Conservation (phyloP, 2,113 vertebrate genomes). For the Prinia subflava region DNA sequence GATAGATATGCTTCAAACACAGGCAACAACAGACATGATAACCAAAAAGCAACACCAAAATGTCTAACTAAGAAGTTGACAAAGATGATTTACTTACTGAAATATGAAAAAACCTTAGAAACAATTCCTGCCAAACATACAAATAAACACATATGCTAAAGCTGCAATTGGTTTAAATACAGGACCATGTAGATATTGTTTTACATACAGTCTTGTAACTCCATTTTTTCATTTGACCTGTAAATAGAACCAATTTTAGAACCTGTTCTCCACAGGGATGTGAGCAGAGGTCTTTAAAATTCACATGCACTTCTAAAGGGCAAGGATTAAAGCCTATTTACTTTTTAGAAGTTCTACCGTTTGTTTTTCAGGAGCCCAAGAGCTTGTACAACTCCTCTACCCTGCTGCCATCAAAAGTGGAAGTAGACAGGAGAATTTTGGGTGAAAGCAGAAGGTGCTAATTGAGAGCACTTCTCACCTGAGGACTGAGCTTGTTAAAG, state of each 20-base stretch:
- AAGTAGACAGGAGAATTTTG: background rate
- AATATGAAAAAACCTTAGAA: background rate
- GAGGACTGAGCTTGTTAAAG: background rate
- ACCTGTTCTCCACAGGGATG: background rate
- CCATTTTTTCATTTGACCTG: background rate
- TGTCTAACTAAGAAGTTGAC: background rate
- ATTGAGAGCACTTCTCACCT: background rate
- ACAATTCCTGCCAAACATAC: constrained; percentile 17
- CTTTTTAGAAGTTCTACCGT: background rate
- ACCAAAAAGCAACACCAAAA: background rate
- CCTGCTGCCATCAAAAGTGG: background rate
- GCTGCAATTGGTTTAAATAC: background rate
- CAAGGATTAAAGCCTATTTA: background rate
- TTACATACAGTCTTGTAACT: background rate
- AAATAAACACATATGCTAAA: constrained; percentile 30
- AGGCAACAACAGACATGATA: background rate
- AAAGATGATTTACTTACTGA: background rate
- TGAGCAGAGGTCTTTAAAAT: background rate
- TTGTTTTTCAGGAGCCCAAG: background rate
- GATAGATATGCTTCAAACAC: background rate
- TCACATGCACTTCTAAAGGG: background rate
- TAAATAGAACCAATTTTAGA: background rate
- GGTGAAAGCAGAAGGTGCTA: background rate
- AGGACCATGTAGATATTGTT: background rate
- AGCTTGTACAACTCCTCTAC: background rate